Evolutionary conservation across 2,797 vertebrate genomes (phyloP).

Genomic region (Pygocentrus nattereri): DNA sequence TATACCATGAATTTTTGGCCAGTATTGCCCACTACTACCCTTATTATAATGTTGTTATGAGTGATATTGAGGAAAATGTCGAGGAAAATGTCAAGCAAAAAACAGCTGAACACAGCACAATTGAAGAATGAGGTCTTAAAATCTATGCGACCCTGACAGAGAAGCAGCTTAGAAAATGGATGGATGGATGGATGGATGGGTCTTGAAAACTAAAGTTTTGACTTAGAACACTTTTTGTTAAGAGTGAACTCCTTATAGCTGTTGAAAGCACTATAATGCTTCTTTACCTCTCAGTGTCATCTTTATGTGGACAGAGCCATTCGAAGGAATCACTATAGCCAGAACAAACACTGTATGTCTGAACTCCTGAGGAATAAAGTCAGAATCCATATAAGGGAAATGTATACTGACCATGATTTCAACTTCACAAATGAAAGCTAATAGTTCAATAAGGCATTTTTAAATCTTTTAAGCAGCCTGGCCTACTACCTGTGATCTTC

Average conservation of each 20-base stretch:
- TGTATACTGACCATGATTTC: background rate
- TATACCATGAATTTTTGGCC: no score
- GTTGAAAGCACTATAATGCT: background rate
- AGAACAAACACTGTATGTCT: conserved; percentile 68
- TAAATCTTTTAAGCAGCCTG: no score
- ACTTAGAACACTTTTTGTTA: background rate
- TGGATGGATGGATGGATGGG: no score
- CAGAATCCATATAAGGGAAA: background rate
- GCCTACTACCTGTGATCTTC: conserved; percentile 69
- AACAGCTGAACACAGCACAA: no score
- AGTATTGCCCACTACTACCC: no score
- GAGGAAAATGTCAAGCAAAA: no score
- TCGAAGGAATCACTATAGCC: conserved; percentile 69
- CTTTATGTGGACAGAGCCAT: conserved; percentile 58
- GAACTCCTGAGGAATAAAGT: conserved; percentile 63
- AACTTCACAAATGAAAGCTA: background rate
- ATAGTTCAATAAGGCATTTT: background rate
- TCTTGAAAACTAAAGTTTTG: no score
- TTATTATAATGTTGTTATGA: no score
- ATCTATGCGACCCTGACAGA: no score
- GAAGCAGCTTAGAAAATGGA: no score
- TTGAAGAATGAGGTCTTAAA: no score
- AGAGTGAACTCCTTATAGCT: background rate
- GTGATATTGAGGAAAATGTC: no score
- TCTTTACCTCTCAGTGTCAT: conserved; percentile 56